A percentile compares a stretch with the other conserved stretches of the same genome.
Conservation (phyloP, 2,113 vertebrate genomes). For the Cephalopterus ornatus region DNA sequence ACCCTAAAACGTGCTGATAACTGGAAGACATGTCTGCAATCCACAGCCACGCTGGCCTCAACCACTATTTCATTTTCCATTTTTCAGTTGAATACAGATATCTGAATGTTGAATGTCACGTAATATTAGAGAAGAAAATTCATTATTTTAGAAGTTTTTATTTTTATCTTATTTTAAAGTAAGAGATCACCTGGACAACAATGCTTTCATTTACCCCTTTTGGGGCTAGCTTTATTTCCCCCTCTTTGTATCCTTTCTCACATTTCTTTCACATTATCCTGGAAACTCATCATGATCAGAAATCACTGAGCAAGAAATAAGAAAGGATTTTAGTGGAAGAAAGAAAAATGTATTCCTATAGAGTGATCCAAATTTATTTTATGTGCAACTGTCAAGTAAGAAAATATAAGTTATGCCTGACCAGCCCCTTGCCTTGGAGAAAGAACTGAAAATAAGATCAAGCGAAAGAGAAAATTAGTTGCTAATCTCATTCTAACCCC, state of each 20-base stretch:
- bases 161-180: neutral
- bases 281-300: neutral
- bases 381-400: neutral
- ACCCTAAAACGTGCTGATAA: neutral
- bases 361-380: neutral
- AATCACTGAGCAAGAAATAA: neutral
- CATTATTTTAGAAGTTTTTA: neutral
- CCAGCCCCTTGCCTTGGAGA: neutral
- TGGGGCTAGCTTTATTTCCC: neutral
- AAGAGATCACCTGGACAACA: neutral
- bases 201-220: neutral
- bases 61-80: neutral
- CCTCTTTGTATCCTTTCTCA: neutral
- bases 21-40: neutral
- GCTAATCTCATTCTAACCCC: constrained; percentile 27
- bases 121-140: neutral
- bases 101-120: neutral
- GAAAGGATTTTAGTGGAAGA: neutral
- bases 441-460: constrained; percentile 18
- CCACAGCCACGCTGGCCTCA: neutral
- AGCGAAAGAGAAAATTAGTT: constrained; percentile 32
- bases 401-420: neutral
- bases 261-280: neutral
- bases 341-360: neutral
- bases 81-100: neutral